Evolutionary conservation across 2,113 vertebrate species (phyloP), one percentile per base, ranked within the genome.

Genomic region (Halcyon malimbica): DNA sequence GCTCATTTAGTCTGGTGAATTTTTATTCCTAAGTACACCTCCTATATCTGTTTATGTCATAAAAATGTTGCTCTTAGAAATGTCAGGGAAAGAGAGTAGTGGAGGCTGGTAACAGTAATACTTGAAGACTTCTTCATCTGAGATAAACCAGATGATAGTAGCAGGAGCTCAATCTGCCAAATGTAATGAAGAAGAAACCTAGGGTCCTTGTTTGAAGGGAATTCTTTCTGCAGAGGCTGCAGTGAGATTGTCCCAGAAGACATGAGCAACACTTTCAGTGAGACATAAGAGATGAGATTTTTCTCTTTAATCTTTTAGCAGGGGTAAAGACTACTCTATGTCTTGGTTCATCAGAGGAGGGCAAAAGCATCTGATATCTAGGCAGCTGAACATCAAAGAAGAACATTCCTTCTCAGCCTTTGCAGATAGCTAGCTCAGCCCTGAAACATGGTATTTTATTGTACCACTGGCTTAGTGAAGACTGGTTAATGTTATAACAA

Each of bases 231-330:
- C 26, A 94, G 68, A 65, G 29, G 10, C 33, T 84, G 60, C 42
- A 29, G 6, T 46, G 13, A 46, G 80, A 31, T 46, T 87, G 46
- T 75, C 77, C 35, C 65, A 60, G 74, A 84, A 95, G 46, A 87
- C 60, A 68, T 2, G 31, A 70, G 13, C 48, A 69, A 8, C 46
- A 51, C 31, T 83, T 93, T 51, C 29, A 64, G 18, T 60, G 18
- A 89, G 65, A 95, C 80, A 71, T 56, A 63, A 0, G 1, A 94
- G 69, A 74, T 48, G 56, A 16, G 60, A 75, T 71, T 95, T 89
- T 94, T 87, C 57, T 81, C 92, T 92, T 95, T 97, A 29, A 92
- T 96, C 91, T 87, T 86, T 78, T 87, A 84, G 17, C 33, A 42
- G 7, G 6, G 13, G 46, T 77, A 59, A 89, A 86, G 60, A 33